Evolutionary conservation across 2,797 vertebrate genomes (phyloP), one percentile per base, ranked within the genome.

Genomic region (Halcyon badia): DNA sequence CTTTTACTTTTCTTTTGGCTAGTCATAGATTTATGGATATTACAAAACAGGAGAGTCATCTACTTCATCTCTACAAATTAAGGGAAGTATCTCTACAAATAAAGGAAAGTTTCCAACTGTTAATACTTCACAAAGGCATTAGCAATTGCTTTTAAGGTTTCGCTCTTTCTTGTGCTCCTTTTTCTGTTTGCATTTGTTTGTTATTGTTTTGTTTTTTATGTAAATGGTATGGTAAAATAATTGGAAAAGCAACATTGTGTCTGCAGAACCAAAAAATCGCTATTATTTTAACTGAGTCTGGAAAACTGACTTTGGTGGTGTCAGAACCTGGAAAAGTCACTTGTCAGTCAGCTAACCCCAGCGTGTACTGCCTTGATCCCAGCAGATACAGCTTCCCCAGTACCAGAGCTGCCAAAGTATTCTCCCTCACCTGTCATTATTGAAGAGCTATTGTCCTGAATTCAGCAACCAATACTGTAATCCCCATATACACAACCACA

Each of bases 401-500:
- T 9, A 80, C 46, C 49, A 7, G 46, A 48, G 42, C 60, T 93
- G 89, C 85, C 86, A 51, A 71, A 94, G 83, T 64, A 65, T 93
- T 82, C 61, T 71, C 52, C 46, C 79, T 94, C 82, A 89, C 64
- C 76, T 90, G 91, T 91, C 94, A 91, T 42, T 82, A 79, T 21
- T 72, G 49, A 80, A 84, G 81, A 94, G 52, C 69, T 70, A 35
- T 57, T 95, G 86, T 86, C 84, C 79, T 94, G 66, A 93, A 94
- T 95, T 97, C 89, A 89, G 66, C 91, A 91, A 64, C 87, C 89
- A 89, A 35, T 52, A 72, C 52, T 9, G 4, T 73, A 91, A 92
- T 91, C 88, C 81, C 83, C 72, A 95, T 46, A 85, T 35, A 85
- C 78, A 68, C 57, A 56, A 73, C 42, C 62, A 81, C 49, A 51